Percentiles rank a stretch among this genome's conserved stretches.
Evolutionary conservation across 2,888 invertebrate genomes (phyloP).

Genomic region (Agonum fuliginosum): DNA sequence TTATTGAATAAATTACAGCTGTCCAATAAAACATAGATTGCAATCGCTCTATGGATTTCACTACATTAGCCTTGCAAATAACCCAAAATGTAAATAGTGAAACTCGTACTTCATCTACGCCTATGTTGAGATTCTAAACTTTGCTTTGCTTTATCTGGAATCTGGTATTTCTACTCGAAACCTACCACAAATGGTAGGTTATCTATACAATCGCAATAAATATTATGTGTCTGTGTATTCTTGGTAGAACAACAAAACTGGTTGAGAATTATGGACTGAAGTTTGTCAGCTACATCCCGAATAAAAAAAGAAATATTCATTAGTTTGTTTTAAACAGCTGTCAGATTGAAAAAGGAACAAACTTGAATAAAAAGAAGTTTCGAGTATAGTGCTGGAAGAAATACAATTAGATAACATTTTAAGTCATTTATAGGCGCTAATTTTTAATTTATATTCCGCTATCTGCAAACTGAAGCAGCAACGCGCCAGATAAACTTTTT

Average conservation of each 20-base stretch:
- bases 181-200: slow-evolving; percentile 39
- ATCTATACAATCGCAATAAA: slow-evolving; percentile 23
- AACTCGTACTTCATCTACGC: background rate
- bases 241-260: slow-evolving; percentile 21
- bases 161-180: slow-evolving; percentile 31
- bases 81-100: background rate
- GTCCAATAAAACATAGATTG: background rate
- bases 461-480: background rate
- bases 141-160: slow-evolving; percentile 1
- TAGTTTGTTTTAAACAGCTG: no score
- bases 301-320: background rate
- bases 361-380: no score
- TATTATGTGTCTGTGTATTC: slow-evolving; percentile 14
- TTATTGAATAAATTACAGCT: background rate
- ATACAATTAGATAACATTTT: background rate
- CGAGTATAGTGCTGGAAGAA: no score
- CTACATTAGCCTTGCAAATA: background rate
- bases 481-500: background rate
- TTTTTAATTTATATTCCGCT: slow-evolving; percentile 2
- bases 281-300: background rate
- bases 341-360: no score
- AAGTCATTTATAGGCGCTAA: background rate
- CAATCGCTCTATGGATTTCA: background rate
- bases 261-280: slow-evolving; percentile 13
- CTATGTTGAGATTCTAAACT: background rate